Conservation (phyloP, 1,140 invertebrate genomes). For the Zaprionus taronus region DNA sequence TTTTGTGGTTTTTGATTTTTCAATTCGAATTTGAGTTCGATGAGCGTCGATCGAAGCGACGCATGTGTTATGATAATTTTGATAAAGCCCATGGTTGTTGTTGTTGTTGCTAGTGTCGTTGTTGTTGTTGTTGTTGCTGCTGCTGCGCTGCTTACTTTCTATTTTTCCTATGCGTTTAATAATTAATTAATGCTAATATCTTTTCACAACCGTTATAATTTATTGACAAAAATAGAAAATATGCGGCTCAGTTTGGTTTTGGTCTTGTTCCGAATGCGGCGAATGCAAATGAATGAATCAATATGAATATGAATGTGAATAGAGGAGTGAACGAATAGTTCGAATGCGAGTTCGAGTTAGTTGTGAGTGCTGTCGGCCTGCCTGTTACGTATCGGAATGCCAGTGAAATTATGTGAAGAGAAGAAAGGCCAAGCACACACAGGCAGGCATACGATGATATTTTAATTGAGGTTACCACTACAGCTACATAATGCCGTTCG, state of each 20-base stretch:
- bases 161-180: slow-evolving; percentile 78
- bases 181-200: slow-evolving; percentile 84
- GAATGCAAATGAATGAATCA: slow-evolving; percentile 56
- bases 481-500: neutral
- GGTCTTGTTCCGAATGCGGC: slow-evolving; percentile 37
- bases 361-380: neutral
- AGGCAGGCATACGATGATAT: neutral
- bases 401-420: slow-evolving; percentile 56
- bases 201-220: slow-evolving; percentile 83
- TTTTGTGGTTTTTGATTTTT: slow-evolving; percentile 36
- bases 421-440: neutral
- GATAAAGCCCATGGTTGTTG: slow-evolving; percentile 14
- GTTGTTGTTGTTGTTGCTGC: slow-evolving; percentile 3
- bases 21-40: slow-evolving; percentile 41
- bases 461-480: neutral
- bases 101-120: neutral
- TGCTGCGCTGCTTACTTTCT: slow-evolving; percentile 67
- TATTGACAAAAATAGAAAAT: slow-evolving; percentile 78
- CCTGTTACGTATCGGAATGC: slow-evolving; percentile 66
- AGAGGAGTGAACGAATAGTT: neutral
- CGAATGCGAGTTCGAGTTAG: neutral
- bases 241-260: slow-evolving; percentile 27
- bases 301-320: slow-evolving; percentile 42
- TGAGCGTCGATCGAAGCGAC: slow-evolving; percentile 10
- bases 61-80: slow-evolving; percentile 67